Conservation (phyloP, 2,113 vertebrate species). For the Montifringilla adamsi region DNA sequence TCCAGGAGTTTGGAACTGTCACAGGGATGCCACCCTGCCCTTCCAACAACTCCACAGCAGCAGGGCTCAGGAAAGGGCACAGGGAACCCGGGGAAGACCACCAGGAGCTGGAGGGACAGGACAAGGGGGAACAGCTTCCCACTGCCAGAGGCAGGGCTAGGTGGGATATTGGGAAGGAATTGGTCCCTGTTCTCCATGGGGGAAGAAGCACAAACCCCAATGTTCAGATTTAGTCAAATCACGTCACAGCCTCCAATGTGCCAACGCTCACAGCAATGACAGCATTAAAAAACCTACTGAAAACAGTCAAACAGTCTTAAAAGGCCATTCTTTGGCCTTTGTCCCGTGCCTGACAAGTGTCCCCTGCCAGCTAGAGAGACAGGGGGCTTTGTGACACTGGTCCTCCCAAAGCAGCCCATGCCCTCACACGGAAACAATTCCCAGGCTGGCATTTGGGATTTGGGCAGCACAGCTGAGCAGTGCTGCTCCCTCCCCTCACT, state of each 20-base stretch:
- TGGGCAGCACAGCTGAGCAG: neutral
- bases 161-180: neutral
- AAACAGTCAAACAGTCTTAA: fast-evolving
- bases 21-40: neutral
- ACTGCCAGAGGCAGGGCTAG: neutral
- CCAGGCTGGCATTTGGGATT: fast-evolving
- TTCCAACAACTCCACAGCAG: neutral
- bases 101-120: neutral
- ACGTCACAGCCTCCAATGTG: fast-evolving
- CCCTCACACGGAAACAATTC: neutral
- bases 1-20: neutral
- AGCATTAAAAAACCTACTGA: neutral
- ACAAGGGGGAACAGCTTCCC: neutral
- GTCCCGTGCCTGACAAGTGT: neutral
- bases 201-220: neutral
- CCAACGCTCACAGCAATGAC: fast-evolving
- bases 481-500: fast-evolving
- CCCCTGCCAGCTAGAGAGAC: neutral
- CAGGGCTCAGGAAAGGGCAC: neutral
- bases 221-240: neutral
- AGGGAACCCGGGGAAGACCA: neutral
- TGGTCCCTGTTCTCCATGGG: neutral
- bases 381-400: neutral
- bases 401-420: neutral
- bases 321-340: neutral